These are phyloP conservation scores for Paramormyrops hopkinsi DNA, from an alignment of 2,797 vertebrate genomes.

Conservation along the genomic window DNA sequence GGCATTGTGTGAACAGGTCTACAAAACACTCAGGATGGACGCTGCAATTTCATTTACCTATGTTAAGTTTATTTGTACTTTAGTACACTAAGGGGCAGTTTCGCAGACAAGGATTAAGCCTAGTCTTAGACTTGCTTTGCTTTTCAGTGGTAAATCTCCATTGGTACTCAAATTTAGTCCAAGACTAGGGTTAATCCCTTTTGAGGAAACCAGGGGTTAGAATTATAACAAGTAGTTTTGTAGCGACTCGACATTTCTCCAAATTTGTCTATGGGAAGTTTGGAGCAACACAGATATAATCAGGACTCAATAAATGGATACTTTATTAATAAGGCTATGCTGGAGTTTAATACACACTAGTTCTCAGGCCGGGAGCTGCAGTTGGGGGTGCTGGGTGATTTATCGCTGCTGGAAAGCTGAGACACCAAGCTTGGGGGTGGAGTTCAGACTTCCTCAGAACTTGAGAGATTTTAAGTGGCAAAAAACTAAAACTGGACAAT, in stretches of 20 bases:
- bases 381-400: background rate
- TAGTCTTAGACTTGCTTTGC: no score
- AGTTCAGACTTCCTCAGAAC: background rate
- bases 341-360: background rate
- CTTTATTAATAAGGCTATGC: background rate
- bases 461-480: background rate
- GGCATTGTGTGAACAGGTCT: no score
- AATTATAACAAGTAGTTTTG: background rate
- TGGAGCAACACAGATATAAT: background rate
- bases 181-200: no score
- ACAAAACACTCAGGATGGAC: no score
- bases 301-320: background rate
- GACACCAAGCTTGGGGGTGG: background rate
- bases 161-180: no score
- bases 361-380: background rate
- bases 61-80: no score
- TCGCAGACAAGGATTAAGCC: no score
- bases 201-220: no score
- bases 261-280: background rate
- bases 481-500: background rate
- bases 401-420: background rate
- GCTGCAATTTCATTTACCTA: no score
- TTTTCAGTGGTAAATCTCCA: no score
- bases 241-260: background rate
- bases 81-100: no score